Percentiles rank a stretch among this genome's conserved stretches.
Evolutionary conservation across 2,113 vertebrate species (phyloP).

Genomic region (Elaphurus davidianus): DNA sequence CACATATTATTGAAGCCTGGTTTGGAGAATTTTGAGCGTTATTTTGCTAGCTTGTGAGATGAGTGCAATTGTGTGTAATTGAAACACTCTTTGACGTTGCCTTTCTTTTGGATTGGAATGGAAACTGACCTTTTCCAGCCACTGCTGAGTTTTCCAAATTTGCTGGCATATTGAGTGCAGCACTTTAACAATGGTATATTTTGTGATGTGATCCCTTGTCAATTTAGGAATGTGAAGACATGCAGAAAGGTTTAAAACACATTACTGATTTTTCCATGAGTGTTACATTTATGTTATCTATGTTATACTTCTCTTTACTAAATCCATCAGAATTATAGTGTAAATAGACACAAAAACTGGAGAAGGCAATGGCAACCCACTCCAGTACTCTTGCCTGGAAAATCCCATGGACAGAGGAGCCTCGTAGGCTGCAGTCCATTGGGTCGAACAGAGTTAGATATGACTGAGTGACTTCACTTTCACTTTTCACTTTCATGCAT

Average conservation of each 20-base stretch:
- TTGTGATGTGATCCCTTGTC: neutral
- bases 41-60: neutral
- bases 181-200: neutral
- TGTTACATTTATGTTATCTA: neutral
- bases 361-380: neutral
- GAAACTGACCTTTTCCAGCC: neutral
- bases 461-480: neutral
- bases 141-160: neutral
- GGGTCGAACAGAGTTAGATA: accelerated
- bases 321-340: neutral
- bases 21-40: neutral
- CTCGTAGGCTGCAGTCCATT: neutral
- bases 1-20: neutral
- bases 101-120: neutral
- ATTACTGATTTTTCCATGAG: neutral
- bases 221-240: neutral
- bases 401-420: accelerated
- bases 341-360: neutral
- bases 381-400: neutral
- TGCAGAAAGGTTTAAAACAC: neutral
- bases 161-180: neutral
- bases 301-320: neutral
- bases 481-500: neutral
- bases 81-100: neutral
- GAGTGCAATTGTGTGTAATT: neutral